A percentile compares a stretch with the other conserved stretches of the same genome.
These are phyloP conservation scores for Bostrychus sinensis DNA, from an alignment of 2,113 vertebrate species.

Conservation along the genomic window DNA sequence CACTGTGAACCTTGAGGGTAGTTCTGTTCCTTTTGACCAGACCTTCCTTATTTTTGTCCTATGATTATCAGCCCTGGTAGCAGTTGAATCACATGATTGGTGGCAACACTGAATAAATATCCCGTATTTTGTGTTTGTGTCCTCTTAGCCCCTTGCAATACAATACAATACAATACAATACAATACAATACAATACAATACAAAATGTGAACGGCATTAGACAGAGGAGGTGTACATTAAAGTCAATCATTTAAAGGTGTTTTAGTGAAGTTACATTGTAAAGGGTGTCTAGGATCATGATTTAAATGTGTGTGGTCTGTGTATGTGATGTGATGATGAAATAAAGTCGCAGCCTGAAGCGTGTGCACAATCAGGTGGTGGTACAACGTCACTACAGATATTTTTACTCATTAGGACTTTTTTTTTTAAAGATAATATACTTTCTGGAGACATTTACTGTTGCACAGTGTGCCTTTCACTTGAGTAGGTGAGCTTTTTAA, in stretches of 20 bases:
- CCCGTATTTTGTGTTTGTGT: slow-evolving; percentile 15
- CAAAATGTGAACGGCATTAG: neutral
- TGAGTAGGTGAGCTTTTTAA: too few relatives aligned
- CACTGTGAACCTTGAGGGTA: slow-evolving; percentile 56
- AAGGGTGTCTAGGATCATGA: slow-evolving; percentile 22
- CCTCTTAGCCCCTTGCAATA: too few relatives aligned
- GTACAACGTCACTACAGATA: too few relatives aligned
- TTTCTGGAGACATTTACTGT: too few relatives aligned
- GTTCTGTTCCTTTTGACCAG: slow-evolving; percentile 44
- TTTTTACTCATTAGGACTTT: too few relatives aligned
- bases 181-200: neutral
- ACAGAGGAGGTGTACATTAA: neutral
- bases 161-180: too few relatives aligned
- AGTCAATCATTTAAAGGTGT: slow-evolving; percentile 8
- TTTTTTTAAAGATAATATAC: too few relatives aligned
- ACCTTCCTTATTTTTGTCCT: slow-evolving; percentile 54
- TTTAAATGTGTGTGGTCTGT: slow-evolving; percentile 7
- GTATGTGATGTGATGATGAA: slow-evolving; percentile 42
- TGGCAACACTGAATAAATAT: slow-evolving; percentile 30
- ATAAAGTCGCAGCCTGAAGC: slow-evolving; percentile 60
- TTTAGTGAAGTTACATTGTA: slow-evolving; percentile 6
- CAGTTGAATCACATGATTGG: slow-evolving; percentile 51
- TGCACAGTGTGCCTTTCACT: too few relatives aligned
- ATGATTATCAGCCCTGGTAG: slow-evolving; percentile 59
- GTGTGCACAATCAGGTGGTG: slow-evolving; percentile 14